Evolutionary conservation across 2,797 vertebrate genomes (phyloP).

Genomic region (Echiichthys vipera): DNA sequence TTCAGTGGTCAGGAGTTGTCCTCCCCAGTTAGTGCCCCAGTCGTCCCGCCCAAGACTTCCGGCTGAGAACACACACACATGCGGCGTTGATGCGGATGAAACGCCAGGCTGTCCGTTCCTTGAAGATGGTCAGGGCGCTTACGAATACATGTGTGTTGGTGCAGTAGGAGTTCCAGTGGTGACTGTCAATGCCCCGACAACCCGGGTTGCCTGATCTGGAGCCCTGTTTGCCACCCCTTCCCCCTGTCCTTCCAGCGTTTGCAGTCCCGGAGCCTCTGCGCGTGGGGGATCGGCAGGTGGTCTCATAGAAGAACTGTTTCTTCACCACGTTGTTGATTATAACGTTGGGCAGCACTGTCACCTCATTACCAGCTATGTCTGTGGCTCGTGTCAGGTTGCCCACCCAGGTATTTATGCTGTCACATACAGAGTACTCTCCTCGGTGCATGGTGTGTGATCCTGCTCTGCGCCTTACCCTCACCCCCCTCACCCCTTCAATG

Average conservation of each 20-base stretch:
- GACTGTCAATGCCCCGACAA: conserved; percentile 94
- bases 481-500: conserved; percentile 63
- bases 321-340: conserved; percentile 94
- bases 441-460: conserved; percentile 88
- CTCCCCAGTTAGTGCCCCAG: conserved; percentile 80
- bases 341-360: conserved; percentile 93
- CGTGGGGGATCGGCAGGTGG: conserved; percentile 88
- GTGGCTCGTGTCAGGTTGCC: conserved; percentile 93
- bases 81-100: conserved; percentile 96
- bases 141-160: conserved; percentile 98
- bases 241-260: conserved; percentile 42
- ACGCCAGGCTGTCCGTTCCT: conserved; percentile 93
- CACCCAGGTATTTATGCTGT: conserved; percentile 95
- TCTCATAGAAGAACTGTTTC: conserved; percentile 98
- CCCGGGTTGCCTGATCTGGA: conserved; percentile 87
- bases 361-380: conserved; percentile 94
- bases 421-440: conserved; percentile 96
- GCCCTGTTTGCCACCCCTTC: conserved; percentile 70
- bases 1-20: conserved; percentile 54
- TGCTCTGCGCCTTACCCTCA: conserved; percentile 84
- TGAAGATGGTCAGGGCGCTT: conserved; percentile 92
- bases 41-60: conserved; percentile 86
- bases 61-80: conserved; percentile 96
- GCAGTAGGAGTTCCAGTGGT: conserved; percentile 99
- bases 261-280: conserved; percentile 56